Percentiles rank a stretch among this genome's conserved stretches.
These are phyloP conservation scores for Cygnus atratus DNA, from an alignment of 2,113 vertebrate species.

Conservation along the genomic window DNA sequence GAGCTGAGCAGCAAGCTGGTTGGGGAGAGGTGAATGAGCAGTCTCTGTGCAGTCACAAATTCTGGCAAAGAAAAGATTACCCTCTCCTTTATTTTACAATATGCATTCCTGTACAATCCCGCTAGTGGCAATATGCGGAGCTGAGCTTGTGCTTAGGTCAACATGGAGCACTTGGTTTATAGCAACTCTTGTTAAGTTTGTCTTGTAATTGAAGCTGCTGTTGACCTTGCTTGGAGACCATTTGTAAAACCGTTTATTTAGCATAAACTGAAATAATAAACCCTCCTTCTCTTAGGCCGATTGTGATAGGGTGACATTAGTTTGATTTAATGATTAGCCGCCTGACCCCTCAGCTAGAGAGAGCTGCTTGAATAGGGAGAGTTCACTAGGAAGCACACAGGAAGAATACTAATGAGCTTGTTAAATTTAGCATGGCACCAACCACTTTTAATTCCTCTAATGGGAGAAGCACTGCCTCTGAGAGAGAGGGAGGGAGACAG, in stretches of 20 bases:
- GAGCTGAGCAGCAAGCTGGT: slow-evolving; percentile 87
- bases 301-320: slow-evolving; percentile 88
- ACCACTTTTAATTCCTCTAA: slow-evolving; percentile 85
- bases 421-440: slow-evolving; percentile 88
- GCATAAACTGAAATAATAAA: slow-evolving; percentile 91
- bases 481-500: slow-evolving; percentile 53
- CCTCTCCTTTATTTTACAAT: slow-evolving; percentile 81
- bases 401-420: slow-evolving; percentile 89
- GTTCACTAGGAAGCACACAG: slow-evolving; percentile 82
- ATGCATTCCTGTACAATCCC: slow-evolving; percentile 81
- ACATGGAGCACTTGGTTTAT: slow-evolving; percentile 82
- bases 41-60: slow-evolving; percentile 82
- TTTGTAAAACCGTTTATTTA: slow-evolving; percentile 93
- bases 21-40: slow-evolving; percentile 86
- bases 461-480: slow-evolving; percentile 77
- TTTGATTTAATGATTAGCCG: slow-evolving; percentile 96
- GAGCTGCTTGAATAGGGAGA: slow-evolving; percentile 82
- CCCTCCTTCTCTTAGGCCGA: slow-evolving; percentile 80
- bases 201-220: slow-evolving; percentile 86
- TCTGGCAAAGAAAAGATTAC: slow-evolving; percentile 82
- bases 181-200: slow-evolving; percentile 86
- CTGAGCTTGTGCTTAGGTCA: slow-evolving; percentile 79
- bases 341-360: slow-evolving; percentile 89
- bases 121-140: slow-evolving; percentile 76
- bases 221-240: slow-evolving; percentile 88